These are phyloP conservation scores for Drosophila fungiperda DNA, from an alignment of 2,888 invertebrate species.

Conservation along the genomic window DNA sequence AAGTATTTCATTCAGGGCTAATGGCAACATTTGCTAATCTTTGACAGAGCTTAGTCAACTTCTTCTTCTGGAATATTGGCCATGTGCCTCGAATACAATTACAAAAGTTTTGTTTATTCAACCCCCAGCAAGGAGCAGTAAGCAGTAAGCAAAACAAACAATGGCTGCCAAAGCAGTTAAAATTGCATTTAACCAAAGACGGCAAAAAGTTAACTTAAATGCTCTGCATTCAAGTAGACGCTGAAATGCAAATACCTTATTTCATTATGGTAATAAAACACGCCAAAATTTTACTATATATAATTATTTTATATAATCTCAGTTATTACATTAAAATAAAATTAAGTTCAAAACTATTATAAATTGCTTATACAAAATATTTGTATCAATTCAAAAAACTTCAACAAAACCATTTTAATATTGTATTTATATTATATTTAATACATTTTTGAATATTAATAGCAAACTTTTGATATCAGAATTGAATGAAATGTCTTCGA, in stretches of 20 bases:
- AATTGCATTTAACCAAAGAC: conserved; percentile 43
- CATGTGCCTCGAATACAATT: conserved; percentile 66
- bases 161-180: conserved; percentile 42
- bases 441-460: neutral
- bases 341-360: neutral
- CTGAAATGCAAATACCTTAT: neutral
- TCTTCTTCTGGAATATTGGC: conserved; percentile 49
- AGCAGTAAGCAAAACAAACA: conserved; percentile 38
- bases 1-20: conserved; percentile 30
- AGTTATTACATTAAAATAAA: neutral
- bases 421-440: neutral
- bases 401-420: neutral
- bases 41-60: conserved; percentile 60
- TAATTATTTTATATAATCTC: neutral
- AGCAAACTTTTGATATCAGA: conserved; percentile 13
- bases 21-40: conserved; percentile 71
- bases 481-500: conserved; percentile 10
- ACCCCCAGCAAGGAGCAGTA: neutral
- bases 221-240: neutral
- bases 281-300: neutral
- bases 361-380: neutral
- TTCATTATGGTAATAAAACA: neutral
- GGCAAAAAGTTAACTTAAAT: conserved; percentile 3
- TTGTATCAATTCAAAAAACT: neutral
- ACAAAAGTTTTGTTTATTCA: conserved; percentile 61